Base-by-base conservation (phyloP, 64 coral and sea anemone genomes). In the Trachythela sp. region DNA sequence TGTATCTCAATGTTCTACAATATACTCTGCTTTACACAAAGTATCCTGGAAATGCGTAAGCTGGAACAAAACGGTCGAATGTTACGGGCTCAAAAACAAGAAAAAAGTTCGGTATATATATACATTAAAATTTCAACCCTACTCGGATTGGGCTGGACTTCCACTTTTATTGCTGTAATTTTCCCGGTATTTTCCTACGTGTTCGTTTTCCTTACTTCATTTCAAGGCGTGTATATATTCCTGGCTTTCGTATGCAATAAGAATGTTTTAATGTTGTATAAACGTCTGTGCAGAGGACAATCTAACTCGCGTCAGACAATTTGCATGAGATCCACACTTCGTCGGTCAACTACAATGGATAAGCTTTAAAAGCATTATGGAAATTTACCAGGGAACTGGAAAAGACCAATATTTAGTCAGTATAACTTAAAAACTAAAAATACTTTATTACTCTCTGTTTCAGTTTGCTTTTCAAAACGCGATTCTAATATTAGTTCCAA, bases 1-100 rank as follows among this genome's bases (percentile, higher is more conserved):
- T 68, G 59, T 68, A 22, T 68, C 30, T 68, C 20, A n/a, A 68
- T 68, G 59, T 68, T 68, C 59, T 68, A 68, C 59, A 68, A 68
- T 68, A 68, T 68, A 22, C 6, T n/a, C 5, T 68, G 59, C 30
- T 22, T 68, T 68, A 14, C 30, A 68, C 59, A 14, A 22, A 68
- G 20, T 31, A 31, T 68, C 30, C 18, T 22, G 20, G 59, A 2
- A 14, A 68, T 68, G 59, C 59, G 30, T 22, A 68, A 68, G 15
- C 59, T 68, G 20, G 59, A 68, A 68, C 59, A 68, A 31, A 68
- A 68, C 59, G 59, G 71, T 13, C 6, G 17, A 14, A 38, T 38
- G 71, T 32, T 27, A 4, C 71, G 71, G 71, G 29, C 71, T 22
- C 29, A 77, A 35, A 27, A 27, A 77, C 13, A 35, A 32, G 71